Conservation (phyloP, 2,113 vertebrate genomes). For the Holacanthus passer region DNA sequence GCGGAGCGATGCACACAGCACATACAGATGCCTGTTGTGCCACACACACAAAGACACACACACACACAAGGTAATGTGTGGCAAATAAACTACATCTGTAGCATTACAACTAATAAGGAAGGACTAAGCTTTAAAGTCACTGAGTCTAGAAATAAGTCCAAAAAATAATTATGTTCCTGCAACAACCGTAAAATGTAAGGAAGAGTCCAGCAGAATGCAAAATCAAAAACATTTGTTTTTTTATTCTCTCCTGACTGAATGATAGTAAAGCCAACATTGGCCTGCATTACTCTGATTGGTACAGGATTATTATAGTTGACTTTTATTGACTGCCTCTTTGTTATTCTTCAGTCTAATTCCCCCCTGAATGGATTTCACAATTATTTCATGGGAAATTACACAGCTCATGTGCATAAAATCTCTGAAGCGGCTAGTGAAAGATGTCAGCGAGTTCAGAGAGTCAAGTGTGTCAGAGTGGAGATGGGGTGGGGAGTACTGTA, state of each 20-base stretch:
- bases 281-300: neutral
- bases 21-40: slow-evolving; percentile 28
- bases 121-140: neutral
- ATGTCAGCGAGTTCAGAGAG: slow-evolving; percentile 28
- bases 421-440: neutral
- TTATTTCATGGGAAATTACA: slow-evolving; percentile 39
- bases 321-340: slow-evolving; percentile 1
- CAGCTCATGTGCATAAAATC: neutral
- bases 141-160: neutral
- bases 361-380: slow-evolving; percentile 33
- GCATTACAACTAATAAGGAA: neutral
- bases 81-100: neutral
- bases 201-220: neutral
- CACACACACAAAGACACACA: neutral
- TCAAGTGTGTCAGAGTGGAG: neutral
- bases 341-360: slow-evolving; percentile 21
- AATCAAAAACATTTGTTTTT: neutral
- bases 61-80: neutral
- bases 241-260: neutral
- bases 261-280: neutral
- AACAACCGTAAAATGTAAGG: neutral
- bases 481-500: neutral
- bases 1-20: slow-evolving; percentile 21
- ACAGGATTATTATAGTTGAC: slow-evolving; percentile 4
- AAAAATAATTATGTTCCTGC: neutral